Base-by-base conservation (phyloP, 2,888 invertebrate species). In the Cremastobaeus sp. region DNA sequence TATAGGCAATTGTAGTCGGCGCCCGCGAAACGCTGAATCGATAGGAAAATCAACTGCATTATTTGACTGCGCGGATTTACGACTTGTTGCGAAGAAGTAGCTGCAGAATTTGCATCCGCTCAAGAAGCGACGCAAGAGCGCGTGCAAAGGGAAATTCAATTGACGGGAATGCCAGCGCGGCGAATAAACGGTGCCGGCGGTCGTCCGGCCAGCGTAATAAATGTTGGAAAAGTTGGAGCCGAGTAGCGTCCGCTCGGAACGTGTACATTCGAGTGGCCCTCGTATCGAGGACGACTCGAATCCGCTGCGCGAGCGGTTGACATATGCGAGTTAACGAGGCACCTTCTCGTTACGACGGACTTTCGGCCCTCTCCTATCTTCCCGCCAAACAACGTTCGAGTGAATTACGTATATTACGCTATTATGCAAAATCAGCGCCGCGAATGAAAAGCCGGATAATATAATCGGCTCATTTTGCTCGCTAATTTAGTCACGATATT, bases 281-380 rank as follows among this genome's bases (percentile, higher is more conserved):
- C 25, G 54, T 9, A 37, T 52, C 25, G 52, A 65, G 45, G 12
- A 18, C 47, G 37, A 52, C 34, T 34, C 21, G 11, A 12, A n/a
- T 15, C 3, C 14, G 30, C 30, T 20, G 25, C 28, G 17, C 20
- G 17, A 14, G 47, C 14, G 12, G 37, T 55, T 48, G 54, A 50
- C 52, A 37, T 52, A 59, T 37, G 60, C 54, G 14, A 54, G 43
- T 37, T 54, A 69, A 69, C 47, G 28, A 35, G n/a, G 30, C 28
- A 32, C 20, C 17, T 39, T 48, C 41, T 62, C 25, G 48, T 50
- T 15, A 45, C 35, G n/a, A 8, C 11, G 12, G 14, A 65, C 28
- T 18, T 62, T n/a, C 41, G 2, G 8, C 11, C 2, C 14, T 15
- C 50, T 30, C 52, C 30, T 59, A 28, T 30, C 52, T 43, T 37